Percentiles rank a stretch among this genome's conserved stretches.
Evolutionary conservation across 2,888 invertebrate species (phyloP).

Genomic region (Nymphalis c-album): DNA sequence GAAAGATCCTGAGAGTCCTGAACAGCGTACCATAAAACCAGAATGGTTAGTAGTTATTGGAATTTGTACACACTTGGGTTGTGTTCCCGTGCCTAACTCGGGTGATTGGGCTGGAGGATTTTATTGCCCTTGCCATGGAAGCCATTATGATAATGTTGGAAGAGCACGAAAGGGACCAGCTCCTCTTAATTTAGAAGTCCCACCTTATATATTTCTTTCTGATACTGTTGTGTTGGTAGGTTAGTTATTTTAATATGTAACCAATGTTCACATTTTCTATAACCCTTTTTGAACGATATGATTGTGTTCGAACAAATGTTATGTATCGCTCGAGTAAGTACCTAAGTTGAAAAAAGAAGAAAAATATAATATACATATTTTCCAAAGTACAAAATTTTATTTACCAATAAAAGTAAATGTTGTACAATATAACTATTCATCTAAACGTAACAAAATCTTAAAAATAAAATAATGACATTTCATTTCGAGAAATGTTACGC

Average conservation of each 20-base stretch:
- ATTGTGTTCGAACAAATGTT: too few relatives aligned
- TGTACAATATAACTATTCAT: too few relatives aligned
- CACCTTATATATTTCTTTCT: slow-evolving; percentile 81
- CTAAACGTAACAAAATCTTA: too few relatives aligned
- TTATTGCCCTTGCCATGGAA: slow-evolving; percentile 92
- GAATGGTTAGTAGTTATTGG: slow-evolving; percentile 91
- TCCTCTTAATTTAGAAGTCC: slow-evolving; percentile 86
- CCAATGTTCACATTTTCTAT: too few relatives aligned
- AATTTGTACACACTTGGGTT: slow-evolving; percentile 91
- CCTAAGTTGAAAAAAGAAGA: too few relatives aligned
- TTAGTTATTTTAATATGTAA: slow-evolving; percentile 32
- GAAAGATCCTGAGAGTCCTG: slow-evolving; percentile 86
- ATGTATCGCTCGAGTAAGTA: too few relatives aligned
- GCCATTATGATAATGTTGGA: slow-evolving; percentile 89
- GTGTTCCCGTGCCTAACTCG: slow-evolving; percentile 88
- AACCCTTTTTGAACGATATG: too few relatives aligned
- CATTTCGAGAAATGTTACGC: too few relatives aligned
- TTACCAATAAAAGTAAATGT: too few relatives aligned
- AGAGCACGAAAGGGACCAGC: slow-evolving; percentile 89
- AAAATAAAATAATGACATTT: too few relatives aligned
- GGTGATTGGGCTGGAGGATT: slow-evolving; percentile 86
- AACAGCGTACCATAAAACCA: slow-evolving; percentile 83
- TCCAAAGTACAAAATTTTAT: too few relatives aligned
- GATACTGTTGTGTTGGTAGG: slow-evolving; percentile 81
- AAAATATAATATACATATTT: too few relatives aligned